Evolutionary conservation across 2,113 vertebrate species (phyloP).

Genomic region (Channa argus): DNA sequence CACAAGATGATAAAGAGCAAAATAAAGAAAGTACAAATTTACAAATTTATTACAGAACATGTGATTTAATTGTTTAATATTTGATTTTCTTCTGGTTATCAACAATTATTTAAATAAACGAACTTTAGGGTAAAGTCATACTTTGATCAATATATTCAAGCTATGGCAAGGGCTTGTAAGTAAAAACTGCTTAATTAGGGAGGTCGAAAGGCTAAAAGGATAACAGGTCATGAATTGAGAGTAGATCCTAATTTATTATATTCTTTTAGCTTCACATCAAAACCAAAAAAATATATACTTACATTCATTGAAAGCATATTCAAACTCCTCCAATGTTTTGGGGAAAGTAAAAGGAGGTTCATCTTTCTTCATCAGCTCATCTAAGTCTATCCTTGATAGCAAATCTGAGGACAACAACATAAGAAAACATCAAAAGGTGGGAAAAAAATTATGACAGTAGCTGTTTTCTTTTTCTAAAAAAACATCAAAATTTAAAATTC

Average conservation of each 20-base stretch:
- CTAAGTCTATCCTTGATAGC: constrained; percentile 96
- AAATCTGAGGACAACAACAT: constrained; percentile 84
- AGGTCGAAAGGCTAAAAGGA: neutral
- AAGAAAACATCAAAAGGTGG: constrained; percentile 4
- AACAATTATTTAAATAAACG: neutral
- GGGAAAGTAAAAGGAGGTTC: constrained; percentile 96
- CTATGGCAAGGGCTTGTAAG: neutral
- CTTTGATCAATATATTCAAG: neutral
- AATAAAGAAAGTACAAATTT: neutral
- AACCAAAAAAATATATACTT: constrained; percentile 71
- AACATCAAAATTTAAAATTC: neutral
- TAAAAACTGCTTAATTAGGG: neutral
- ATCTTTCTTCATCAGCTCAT: constrained; percentile 99
- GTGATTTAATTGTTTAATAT: too few relatives aligned
- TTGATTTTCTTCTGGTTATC: too few relatives aligned
- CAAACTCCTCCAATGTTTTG: constrained; percentile 95
- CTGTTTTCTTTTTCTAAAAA: neutral
- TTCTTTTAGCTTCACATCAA: too few relatives aligned
- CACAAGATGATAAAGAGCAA: neutral
- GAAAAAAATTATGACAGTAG: neutral
- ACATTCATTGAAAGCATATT: constrained; percentile 98
- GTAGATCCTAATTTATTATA: too few relatives aligned
- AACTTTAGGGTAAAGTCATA: neutral
- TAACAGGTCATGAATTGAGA: neutral
- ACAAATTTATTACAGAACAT: too few relatives aligned